Percentiles rank a stretch among this genome's conserved stretches.
phyloP scores from a whole-genome alignment of 2,888 invertebrate genomes.

The Brachyptera putata region DNA sequence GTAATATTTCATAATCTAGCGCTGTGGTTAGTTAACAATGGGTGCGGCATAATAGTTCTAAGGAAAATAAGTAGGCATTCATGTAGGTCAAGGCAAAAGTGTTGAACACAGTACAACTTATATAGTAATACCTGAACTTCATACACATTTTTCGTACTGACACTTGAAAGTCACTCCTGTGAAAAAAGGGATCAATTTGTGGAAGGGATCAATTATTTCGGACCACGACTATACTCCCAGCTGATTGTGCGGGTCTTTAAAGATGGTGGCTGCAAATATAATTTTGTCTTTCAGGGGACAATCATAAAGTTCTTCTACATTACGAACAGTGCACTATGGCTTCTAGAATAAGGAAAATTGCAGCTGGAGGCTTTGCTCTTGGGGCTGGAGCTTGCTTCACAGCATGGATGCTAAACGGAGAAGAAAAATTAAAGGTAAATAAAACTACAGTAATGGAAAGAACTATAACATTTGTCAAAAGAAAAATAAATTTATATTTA shows the following conservation, averaged over 20 bases:
- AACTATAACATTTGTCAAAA: background rate
- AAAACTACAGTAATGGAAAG: too few relatives aligned
- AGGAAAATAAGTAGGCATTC: too few relatives aligned
- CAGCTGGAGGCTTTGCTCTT: slow-evolving; percentile 37
- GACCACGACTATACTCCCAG: background rate
- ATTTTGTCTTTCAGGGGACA: slow-evolving; percentile 3
- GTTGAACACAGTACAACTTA: too few relatives aligned
- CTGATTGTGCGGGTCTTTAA: background rate
- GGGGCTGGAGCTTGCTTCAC: slow-evolving; percentile 39
- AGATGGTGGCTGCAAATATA: slow-evolving; percentile 2
- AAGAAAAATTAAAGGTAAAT: slow-evolving; percentile 28
- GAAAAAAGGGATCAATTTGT: too few relatives aligned
- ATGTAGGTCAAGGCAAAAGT: too few relatives aligned
- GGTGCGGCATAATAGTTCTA: too few relatives aligned
- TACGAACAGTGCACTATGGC: slow-evolving; percentile 33
- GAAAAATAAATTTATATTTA: background rate
- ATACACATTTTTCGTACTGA: too few relatives aligned
- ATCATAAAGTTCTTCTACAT: background rate
- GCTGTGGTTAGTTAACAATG: too few relatives aligned
- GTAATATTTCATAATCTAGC: too few relatives aligned
- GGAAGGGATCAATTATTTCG: background rate
- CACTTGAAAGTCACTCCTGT: too few relatives aligned
- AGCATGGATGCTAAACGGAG: slow-evolving; percentile 38
- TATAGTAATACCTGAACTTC: too few relatives aligned
- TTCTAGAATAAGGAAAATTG: slow-evolving; percentile 37